These are phyloP conservation scores for Cirrhinus mrigala DNA, from an alignment of 2,797 vertebrate species.

Conservation along the genomic window DNA sequence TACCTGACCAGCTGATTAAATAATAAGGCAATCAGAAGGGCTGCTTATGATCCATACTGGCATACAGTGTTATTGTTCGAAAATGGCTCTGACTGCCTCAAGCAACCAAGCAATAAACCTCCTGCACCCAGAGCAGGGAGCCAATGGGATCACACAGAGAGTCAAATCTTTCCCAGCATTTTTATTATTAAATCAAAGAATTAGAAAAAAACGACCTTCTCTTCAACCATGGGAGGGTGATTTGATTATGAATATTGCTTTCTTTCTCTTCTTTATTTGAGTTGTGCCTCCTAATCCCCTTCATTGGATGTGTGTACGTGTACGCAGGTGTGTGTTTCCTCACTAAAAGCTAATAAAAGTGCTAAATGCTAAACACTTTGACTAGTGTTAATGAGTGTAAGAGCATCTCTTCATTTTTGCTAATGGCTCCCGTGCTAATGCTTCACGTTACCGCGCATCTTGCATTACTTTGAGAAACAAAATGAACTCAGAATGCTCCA, in stretches of 20 bases:
- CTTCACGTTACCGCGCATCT: constrained; percentile 1
- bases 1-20: constrained; percentile 47
- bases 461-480: constrained; percentile 51
- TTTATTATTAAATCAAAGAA: constrained; percentile 42
- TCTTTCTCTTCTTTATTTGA: constrained; percentile 14
- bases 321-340: constrained; percentile 20
- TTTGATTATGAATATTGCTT: constrained; percentile 45
- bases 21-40: constrained; percentile 49
- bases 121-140: constrained; percentile 33
- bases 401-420: constrained; percentile 44
- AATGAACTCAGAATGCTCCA: constrained; percentile 55
- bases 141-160: constrained; percentile 28
- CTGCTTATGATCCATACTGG: constrained; percentile 55
- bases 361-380: constrained; percentile 40
- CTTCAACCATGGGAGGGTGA: constrained; percentile 2
- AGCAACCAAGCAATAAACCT: constrained; percentile 38
- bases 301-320: constrained; percentile 9
- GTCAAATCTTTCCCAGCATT: constrained; percentile 14
- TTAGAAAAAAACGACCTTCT: not conserved
- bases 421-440: constrained; percentile 53
- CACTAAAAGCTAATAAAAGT: constrained; percentile 42
- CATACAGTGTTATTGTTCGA: constrained; percentile 54
- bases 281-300: constrained; percentile 1
- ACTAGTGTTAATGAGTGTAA: constrained; percentile 44
- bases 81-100: constrained; percentile 22